Base-by-base conservation (phyloP, 2,888 invertebrate species). In the Dryadula phaetusa region DNA sequence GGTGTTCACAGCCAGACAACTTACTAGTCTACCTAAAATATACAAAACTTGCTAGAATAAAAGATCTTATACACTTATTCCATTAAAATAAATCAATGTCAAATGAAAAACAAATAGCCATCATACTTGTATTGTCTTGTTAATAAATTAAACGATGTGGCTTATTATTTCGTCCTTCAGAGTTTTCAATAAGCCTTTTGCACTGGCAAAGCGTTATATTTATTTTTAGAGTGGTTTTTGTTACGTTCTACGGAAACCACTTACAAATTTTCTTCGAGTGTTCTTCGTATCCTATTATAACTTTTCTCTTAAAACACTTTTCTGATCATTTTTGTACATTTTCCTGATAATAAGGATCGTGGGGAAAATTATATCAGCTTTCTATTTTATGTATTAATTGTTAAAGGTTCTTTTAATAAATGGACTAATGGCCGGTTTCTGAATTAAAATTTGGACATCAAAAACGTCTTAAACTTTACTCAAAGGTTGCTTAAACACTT, bases 241-340 rank as follows among this genome's bases (percentile, higher is more conserved):
- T 28, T 52, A 28, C 52, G 52, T n/a, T n/a, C 28, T 52, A 56
- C 40, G 37, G n/a, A 56, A 56, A 40, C 56, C 56, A 56, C 56
- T 56, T 56, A 56, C 56, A 40, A 56, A 28, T 54, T 40, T 56
- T 40, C n/a, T 40, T 56, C 40, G 56, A 56, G 40, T 40, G 56
- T 40, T 40, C 37, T 56, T 56, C 37, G n/a, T 56, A 56, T 40
- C 10, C 40, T 56, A 56, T 56, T 40, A 40, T 25, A 40, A 56
- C 56, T 56, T 40, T 56, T 56, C 22, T 56, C 37, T 3, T 28
- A 16, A 46, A 49, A 49, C n/a, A 49, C 49, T 28, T 32, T 52
- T 28, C 16, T 28, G 0, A n/a, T 7, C n/a, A 16, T 16, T 52
- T 49, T 49, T 52, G 28, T 52, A 52, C 2, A 16, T 52, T 52